Base-by-base conservation (phyloP, 92 coral and sea anemone genomes). In the Palythoa grandiflora region DNA sequence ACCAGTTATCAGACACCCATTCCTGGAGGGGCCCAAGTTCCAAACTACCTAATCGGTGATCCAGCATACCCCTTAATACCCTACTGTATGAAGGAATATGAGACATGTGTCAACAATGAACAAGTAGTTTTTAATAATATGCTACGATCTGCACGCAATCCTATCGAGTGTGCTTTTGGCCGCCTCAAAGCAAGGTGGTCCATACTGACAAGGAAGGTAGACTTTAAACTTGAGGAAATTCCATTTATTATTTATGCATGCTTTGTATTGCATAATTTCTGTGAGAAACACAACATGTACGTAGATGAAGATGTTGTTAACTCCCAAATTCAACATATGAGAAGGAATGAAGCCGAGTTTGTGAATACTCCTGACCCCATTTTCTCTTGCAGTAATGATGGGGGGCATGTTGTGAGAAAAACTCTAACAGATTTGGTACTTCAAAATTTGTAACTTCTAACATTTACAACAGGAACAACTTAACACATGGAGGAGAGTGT, bases 351-450 rank as follows among this genome's bases (percentile, higher is more conserved):
- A 89, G 85, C 74, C n/a, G 80, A 84, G 76, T 89, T 89, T 57
- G 73, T 53, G 36, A 89, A 89, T 78, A 89, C 17, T 73, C 87
- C 89, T 75, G 92, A 90, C 54, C 89, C 93, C 63, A 72, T 90
- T 87, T 86, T 78, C 89, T 86, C 93, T 79, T 87, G 38, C 66
- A 81, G 78, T 90, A 88, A 73, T 28, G 84, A 71, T 63, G 89
- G 79, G 55, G 90, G 90, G 19, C 81, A 68, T 16, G 75, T 90
- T 87, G 90, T 90, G 68, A 79, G 93, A 75, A 73, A 17, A 55
- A 79, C 84, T 59, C 93, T 90, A 74, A 90, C 90, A 70, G 50
- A 44, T 44, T 44, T 44, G 50, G 50, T 44, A 44, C 50, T 44
- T 44, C 50, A 44, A 44, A 44, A 44, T 44, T 44, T 44, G 50